Percentiles rank a stretch among this genome's conserved stretches.
Conservation (phyloP, 2,113 vertebrate genomes). For the Lamprotornis superbus region DNA sequence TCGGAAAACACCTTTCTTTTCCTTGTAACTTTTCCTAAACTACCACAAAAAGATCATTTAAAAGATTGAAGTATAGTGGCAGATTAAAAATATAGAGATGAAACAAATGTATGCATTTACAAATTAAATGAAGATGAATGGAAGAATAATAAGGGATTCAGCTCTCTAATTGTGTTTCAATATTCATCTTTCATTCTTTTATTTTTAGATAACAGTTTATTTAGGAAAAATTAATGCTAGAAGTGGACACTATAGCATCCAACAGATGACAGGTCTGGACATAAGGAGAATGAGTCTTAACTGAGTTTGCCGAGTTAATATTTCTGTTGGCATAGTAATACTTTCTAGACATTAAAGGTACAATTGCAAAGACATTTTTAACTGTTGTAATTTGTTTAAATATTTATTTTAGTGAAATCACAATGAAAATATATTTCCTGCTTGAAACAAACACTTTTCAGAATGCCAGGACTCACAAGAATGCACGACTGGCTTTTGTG, state of each 20-base stretch:
- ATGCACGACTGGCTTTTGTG: slow-evolving; percentile 37
- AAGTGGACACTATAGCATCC: background rate
- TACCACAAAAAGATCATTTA: background rate
- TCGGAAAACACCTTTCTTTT: background rate
- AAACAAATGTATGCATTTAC: background rate
- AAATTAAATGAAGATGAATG: background rate
- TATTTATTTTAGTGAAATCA: slow-evolving; percentile 44
- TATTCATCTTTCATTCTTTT: background rate
- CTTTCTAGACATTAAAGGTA: background rate
- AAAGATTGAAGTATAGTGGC: background rate
- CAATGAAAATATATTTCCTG: slow-evolving; percentile 24
- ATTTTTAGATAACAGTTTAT: background rate
- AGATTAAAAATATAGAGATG: background rate
- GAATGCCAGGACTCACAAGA: background rate
- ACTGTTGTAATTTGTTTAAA: slow-evolving; percentile 16
- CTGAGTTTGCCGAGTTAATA: background rate
- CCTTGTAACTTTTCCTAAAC: background rate
- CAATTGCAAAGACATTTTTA: background rate
- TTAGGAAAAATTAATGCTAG: background rate
- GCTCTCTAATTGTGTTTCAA: background rate
- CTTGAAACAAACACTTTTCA: slow-evolving; percentile 25
- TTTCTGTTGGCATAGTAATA: background rate
- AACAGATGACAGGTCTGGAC: background rate
- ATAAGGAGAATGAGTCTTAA: background rate
- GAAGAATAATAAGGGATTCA: background rate